phyloP scores from a whole-genome alignment of 2,113 vertebrate genomes.

The Thalassarche chlororhynchos region DNA sequence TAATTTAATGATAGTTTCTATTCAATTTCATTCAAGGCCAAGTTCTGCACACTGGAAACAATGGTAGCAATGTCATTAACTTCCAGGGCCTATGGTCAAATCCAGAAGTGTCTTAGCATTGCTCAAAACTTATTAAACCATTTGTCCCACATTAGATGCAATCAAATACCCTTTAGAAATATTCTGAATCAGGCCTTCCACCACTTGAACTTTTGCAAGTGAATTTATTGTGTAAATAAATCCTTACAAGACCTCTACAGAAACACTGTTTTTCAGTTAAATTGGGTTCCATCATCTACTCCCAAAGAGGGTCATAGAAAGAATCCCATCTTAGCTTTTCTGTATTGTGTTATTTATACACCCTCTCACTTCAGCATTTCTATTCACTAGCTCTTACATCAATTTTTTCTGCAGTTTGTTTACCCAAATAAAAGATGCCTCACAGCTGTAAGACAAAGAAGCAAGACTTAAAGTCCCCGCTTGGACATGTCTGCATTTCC shows the following conservation, averaged over 20 bases:
- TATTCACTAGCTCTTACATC: not conserved
- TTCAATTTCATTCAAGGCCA: not conserved
- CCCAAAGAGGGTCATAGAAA: not conserved
- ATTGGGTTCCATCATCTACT: not conserved
- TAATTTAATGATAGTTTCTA: not conserved
- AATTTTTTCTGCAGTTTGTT: not conserved
- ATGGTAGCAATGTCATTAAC: not conserved
- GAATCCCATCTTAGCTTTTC: not conserved
- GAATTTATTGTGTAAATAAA: slow-evolving; percentile 40
- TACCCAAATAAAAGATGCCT: not conserved
- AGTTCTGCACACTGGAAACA: not conserved
- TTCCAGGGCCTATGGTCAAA: not conserved
- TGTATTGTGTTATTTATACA: not conserved
- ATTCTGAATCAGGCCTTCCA: not conserved
- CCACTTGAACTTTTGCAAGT: not conserved
- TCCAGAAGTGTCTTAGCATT: not conserved
- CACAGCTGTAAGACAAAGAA: not conserved
- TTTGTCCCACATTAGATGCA: not conserved
- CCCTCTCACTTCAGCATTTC: not conserved
- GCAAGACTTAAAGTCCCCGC: not conserved
- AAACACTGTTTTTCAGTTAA: not conserved
- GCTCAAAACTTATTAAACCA: slow-evolving; percentile 34
- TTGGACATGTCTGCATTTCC: not conserved
- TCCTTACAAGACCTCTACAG: not conserved
- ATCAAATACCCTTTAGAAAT: not conserved